Evolutionary conservation across 2,888 invertebrate genomes (phyloP), one percentile per base, ranked within the genome.

Genomic region (Nysson spinosus): DNA sequence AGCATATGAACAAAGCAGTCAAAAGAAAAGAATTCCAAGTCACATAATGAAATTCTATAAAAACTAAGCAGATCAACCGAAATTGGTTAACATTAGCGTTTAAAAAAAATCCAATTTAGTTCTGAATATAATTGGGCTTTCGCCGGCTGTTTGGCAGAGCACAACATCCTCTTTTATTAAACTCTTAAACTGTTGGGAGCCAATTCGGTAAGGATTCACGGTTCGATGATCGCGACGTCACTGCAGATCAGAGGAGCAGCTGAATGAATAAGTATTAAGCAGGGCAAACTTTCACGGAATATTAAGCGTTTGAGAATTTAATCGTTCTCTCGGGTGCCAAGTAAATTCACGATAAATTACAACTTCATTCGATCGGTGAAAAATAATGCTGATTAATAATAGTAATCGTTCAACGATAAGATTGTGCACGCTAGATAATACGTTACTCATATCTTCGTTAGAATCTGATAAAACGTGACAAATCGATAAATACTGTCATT

Each of bases 101-200:
- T 39, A 5, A 2, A 26, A 28, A 42, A 26, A 42, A 11, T 22
- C 12, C 6, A 47, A 60, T 64, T 63, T 37, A 32, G 46, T 17
- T 44, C 44, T 50, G 51, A 42, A 50, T 49, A 50, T 72, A 73
- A 72, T 72, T 72, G 70, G 60, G 67, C 52, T 57, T 62, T 73
- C 73, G 72, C 49, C 58, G 71, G 47, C 51, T 51, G 69, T 61
- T 65, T 69, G 73, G 22, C 42, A 46, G 39, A 52, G 61, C 70
- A 49, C 66, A 55, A 73, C 72, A 61, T 62, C 61, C 73, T 62
- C 74, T 67, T 74, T 74, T 63, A 67, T 73, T 75, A 67, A 75
- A 64, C 58, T 52, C 71, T 75, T 35, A 46, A 51, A 37, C 63
- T 50, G 46, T 55, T 63, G 69, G 60, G 64, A 75, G 72, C 46